These are phyloP conservation scores for Axea sp. DNA, from an alignment of 2,888 invertebrate species.

Conservation along the genomic window DNA sequence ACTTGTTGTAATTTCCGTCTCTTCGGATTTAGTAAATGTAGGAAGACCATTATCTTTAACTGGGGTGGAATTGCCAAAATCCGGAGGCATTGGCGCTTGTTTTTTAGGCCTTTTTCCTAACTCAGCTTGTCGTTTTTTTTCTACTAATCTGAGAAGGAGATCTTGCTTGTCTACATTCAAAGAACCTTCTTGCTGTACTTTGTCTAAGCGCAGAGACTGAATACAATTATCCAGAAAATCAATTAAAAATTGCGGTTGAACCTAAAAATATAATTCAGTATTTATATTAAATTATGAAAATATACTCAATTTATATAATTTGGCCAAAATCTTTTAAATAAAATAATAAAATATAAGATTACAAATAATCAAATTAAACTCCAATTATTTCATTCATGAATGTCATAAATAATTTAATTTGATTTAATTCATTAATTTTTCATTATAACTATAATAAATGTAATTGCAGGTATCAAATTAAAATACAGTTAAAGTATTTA, in stretches of 20 bases:
- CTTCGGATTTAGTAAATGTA: conserved; percentile 63
- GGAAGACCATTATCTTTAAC: conserved; percentile 66
- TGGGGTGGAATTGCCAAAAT: conserved; percentile 73
- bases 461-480: too few relatives aligned
- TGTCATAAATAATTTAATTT: too few relatives aligned
- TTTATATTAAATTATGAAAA: too few relatives aligned
- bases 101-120: conserved; percentile 74
- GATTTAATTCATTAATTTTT: too few relatives aligned
- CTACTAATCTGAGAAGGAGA: conserved; percentile 82
- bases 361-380: too few relatives aligned
- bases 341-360: too few relatives aligned
- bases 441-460: too few relatives aligned
- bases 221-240: conserved; percentile 87
- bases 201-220: conserved; percentile 79
- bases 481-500: too few relatives aligned
- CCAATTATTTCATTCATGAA: too few relatives aligned
- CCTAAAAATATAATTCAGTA: conserved; percentile 77
- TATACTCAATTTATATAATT: too few relatives aligned
- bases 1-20: conserved; percentile 63
- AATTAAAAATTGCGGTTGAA: conserved; percentile 86
- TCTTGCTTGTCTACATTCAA: conserved; percentile 83
- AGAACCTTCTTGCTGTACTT: conserved; percentile 78
- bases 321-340: too few relatives aligned
- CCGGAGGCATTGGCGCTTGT: conserved; percentile 76
- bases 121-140: conserved; percentile 84